Evolutionary conservation across 1,140 invertebrate genomes (phyloP).

Genomic region (Brachionus manjavacas): DNA sequence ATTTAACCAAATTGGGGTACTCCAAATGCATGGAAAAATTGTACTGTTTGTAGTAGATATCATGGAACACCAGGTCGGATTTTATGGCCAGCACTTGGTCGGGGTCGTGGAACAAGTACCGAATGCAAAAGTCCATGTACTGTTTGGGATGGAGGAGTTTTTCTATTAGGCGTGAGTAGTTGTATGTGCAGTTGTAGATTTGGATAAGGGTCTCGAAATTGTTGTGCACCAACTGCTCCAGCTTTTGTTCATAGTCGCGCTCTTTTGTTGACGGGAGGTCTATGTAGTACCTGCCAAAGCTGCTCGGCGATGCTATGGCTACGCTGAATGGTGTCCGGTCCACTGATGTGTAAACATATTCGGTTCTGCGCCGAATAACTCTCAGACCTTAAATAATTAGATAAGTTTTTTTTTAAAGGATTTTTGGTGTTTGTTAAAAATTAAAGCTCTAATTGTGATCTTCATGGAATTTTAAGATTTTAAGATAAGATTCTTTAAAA

Average conservation of each 20-base stretch:
- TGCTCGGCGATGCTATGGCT: conserved; percentile 23
- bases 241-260: conserved; percentile 8
- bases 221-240: not conserved
- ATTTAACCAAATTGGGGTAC: conserved; percentile 11
- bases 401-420: too few relatives aligned
- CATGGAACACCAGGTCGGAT: conserved; percentile 23
- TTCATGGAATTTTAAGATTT: too few relatives aligned
- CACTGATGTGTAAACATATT: conserved; percentile 23
- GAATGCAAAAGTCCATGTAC: conserved; percentile 22
- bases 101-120: not conserved
- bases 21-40: conserved; percentile 8
- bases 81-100: conserved; percentile 35
- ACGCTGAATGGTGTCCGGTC: conserved; percentile 20
- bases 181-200: conserved; percentile 39
- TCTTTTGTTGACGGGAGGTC: conserved; percentile 16
- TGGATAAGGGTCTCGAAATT: conserved; percentile 5
- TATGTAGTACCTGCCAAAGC: conserved; percentile 25
- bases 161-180: not conserved
- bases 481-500: too few relatives aligned
- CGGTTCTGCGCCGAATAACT: conserved; percentile 19
- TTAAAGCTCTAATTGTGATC: too few relatives aligned
- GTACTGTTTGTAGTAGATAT: conserved; percentile 23
- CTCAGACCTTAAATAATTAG: not conserved
- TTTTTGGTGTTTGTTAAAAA: too few relatives aligned
- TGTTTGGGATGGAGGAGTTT: not conserved